phyloP scores from a whole-genome alignment of 2,797 vertebrate genomes.

The Danio tinwini region DNA sequence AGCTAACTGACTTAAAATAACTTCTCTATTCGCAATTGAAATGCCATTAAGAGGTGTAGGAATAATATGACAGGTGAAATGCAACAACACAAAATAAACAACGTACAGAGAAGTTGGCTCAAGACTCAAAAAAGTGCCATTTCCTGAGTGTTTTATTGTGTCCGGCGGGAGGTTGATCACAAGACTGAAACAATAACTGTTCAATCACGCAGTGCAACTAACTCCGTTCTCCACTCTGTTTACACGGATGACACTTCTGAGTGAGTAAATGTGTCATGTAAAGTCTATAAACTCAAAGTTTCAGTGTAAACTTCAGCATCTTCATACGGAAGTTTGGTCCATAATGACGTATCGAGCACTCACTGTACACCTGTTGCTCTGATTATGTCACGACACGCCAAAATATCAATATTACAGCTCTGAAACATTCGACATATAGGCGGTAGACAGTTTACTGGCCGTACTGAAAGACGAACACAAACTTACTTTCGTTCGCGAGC shows the following conservation, averaged over 20 bases:
- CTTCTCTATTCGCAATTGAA: too few species aligned
- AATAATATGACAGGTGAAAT: background rate
- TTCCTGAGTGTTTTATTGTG: constrained; percentile 17
- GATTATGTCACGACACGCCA: background rate
- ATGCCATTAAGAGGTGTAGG: too few species aligned
- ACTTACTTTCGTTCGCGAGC: constrained; percentile 83
- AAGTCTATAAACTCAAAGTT: background rate
- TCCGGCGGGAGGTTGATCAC: constrained; percentile 43
- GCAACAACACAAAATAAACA: background rate
- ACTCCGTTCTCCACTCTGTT: background rate
- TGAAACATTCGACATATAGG: background rate
- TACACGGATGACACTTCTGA: background rate
- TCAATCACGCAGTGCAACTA: background rate
- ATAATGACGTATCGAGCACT: constrained; percentile 25
- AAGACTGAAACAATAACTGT: background rate
- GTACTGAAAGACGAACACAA: background rate
- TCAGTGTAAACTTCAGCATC: background rate
- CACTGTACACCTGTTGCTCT: background rate
- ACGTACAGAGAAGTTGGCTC: too few species aligned
- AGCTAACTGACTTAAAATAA: too few species aligned
- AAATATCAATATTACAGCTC: too few species aligned
- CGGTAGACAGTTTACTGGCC: background rate
- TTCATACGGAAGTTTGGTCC: constrained; percentile 57
- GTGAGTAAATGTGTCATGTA: background rate
- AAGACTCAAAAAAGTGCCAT: background rate